Base-by-base conservation (phyloP, 2,888 invertebrate genomes). In the Pristionchus fissidentatus region DNA sequence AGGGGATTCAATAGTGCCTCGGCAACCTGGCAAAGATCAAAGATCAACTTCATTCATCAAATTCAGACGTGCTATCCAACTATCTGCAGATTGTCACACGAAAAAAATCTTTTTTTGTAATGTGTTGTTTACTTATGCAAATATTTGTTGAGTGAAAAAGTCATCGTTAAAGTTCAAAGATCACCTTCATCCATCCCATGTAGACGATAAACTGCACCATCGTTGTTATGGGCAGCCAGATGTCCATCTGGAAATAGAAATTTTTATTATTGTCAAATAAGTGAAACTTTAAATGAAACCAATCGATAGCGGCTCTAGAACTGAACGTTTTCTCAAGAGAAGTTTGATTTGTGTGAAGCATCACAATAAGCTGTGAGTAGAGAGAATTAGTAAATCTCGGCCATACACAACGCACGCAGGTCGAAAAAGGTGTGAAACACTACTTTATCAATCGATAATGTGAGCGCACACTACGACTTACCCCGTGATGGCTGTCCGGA, bases 1-100 rank as follows among this genome's bases (percentile, higher is more conserved):
- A 91, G 78, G 5, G 91, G 91, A 84, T 91, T 91, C 55, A 91
- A 84, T 73, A 91, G 85, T 1, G 91, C 91, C 79, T 91, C 91
- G 19, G 91, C 91, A 8, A 90, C 90, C 85, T 90, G 26, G 3
- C 2, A 41, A n/a, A 41, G 19, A 60, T 26, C 19, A 15, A n/a
- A n/a, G 29, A 60, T 49, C 49, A n/a, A n/a, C n/a, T n/a, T n/a
- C n/a, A n/a, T n/a, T n/a, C n/a, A n/a, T n/a, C n/a, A n/a, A n/a
- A n/a, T n/a, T n/a, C n/a, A n/a, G n/a, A n/a, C n/a, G n/a, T n/a
- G n/a, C n/a, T n/a, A n/a, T n/a, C n/a, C n/a, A n/a, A n/a, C n/a
- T n/a, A n/a, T n/a, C n/a, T n/a, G n/a, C n/a, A n/a, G n/a, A n/a
- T n/a, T n/a, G n/a, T n/a, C n/a, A n/a, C n/a, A n/a, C n/a, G n/a